Evolutionary conservation across 1,140 invertebrate genomes (phyloP).

Genomic region (Zaprionus lachaisei): DNA sequence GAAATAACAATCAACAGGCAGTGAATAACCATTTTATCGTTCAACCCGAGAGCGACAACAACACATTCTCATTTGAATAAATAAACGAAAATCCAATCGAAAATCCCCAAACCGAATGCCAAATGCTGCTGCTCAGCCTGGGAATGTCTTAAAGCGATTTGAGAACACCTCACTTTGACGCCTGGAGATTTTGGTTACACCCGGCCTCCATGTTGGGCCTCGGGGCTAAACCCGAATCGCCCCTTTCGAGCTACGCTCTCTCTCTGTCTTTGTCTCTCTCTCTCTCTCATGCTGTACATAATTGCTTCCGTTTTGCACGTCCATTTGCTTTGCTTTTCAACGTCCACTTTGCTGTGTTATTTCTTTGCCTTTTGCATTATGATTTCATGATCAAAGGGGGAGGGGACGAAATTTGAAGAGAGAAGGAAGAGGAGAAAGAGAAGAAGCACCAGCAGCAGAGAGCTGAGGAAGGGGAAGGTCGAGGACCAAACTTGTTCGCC

Average conservation of each 20-base stretch:
- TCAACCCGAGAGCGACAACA: background rate
- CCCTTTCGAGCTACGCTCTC: background rate
- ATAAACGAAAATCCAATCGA: conserved; percentile 14
- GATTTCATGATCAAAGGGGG: conserved; percentile 41
- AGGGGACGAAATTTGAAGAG: background rate
- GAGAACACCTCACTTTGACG: background rate
- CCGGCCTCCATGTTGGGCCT: background rate
- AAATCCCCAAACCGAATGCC: conserved; percentile 11
- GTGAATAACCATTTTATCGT: conserved; percentile 6
- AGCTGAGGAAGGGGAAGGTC: background rate
- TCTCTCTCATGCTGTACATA: conserved; percentile 73
- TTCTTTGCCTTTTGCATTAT: conserved; percentile 61
- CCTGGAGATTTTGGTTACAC: conserved; percentile 5
- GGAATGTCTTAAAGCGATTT: conserved; percentile 1
- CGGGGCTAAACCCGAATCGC: conserved; percentile 4
- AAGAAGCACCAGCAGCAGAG: background rate
- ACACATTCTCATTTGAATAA: conserved; percentile 10
- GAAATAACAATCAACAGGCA: background rate
- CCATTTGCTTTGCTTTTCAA: conserved; percentile 67
- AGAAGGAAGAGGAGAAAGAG: background rate
- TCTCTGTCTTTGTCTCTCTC: background rate
- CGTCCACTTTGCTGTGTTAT: conserved; percentile 41
- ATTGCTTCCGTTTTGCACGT: conserved; percentile 80
- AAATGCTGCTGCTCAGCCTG: background rate
- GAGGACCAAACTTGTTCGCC: conserved; percentile 54